A percentile compares a stretch with the other conserved stretches of the same genome.
Conservation (phyloP, 2,888 invertebrate genomes). For the Sericinus montela region DNA sequence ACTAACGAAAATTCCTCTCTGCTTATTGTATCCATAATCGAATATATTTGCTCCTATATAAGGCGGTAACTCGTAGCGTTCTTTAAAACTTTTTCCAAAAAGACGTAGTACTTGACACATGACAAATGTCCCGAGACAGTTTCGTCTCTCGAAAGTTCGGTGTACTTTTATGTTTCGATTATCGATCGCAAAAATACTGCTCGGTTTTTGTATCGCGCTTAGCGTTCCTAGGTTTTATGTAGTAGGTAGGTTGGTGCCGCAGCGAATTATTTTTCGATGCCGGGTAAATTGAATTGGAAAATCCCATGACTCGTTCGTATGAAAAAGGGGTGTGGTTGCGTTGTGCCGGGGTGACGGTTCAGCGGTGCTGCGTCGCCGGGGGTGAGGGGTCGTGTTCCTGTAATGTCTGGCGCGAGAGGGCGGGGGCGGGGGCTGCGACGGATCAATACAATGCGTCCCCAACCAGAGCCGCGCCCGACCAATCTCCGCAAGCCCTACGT, state of each 20-base stretch:
- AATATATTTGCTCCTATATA: constrained; percentile 66
- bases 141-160: constrained; percentile 31
- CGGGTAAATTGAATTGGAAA: constrained; percentile 73
- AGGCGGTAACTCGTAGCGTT: constrained; percentile 57
- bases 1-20: constrained; percentile 72
- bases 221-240: constrained; percentile 9
- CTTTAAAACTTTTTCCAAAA: constrained; percentile 58
- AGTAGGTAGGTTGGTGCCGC: constrained; percentile 1
- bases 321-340: constrained; percentile 75
- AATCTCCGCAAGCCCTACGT: constrained; percentile 74
- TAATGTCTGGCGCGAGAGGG: constrained; percentile 61
- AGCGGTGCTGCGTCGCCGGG: constrained; percentile 38
- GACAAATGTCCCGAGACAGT: constrained; percentile 33
- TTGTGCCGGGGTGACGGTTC: constrained; percentile 49
- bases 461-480: constrained; percentile 43
- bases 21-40: constrained; percentile 75
- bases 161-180: constrained; percentile 13
- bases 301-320: constrained; percentile 70
- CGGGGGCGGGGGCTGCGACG: constrained; percentile 31
- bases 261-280: constrained; percentile 38
- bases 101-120: constrained; percentile 44
- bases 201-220: not conserved
- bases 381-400: constrained; percentile 55
- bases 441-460: constrained; percentile 46
- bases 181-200: not conserved